Base-by-base conservation (phyloP, 1,140 invertebrate genomes). In the Ceratoteleas bidentatus region DNA sequence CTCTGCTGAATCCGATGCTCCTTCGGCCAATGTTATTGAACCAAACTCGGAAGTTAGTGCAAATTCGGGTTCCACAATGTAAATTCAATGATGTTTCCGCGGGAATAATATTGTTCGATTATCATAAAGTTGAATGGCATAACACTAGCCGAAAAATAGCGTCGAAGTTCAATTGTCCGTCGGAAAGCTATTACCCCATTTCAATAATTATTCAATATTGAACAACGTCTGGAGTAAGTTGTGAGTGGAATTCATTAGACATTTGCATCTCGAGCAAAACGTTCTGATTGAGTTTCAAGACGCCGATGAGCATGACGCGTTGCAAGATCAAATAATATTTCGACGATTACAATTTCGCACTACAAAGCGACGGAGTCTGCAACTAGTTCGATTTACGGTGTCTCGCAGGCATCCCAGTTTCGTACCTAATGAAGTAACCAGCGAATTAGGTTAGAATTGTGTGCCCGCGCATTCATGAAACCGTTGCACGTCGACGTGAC, bases 391-490 rank as follows among this genome's bases (percentile, higher is more conserved):
- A 75, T 69, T 9, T 54, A 13, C 50, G 38, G 43, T 57, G 10
- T 62, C 57, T 69, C 11, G 2, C 10, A 66, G n/a, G 54, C 47
- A 60, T 52, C 47, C 11, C 36, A 61, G 15, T 53, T 34, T 81
- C 14, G 38, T 38, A 62, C 11, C 50, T 68, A 80, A 75, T 65
- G 61, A 70, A 75, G 52, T 75, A 81, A 66, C 61, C 32, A 13
- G 33, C 11, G 40, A 81, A 75, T 70, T 81, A 65, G 54, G 64
- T 81, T 81, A 45, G 56, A 49, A 70, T 79, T 79, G 68, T 72
- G 32, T 56, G 47, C 36, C 38, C 7, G 47, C 11, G 16, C 57
- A 62, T 69, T 77, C 57, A 57, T 50, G 74, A 77, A 69, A 52
- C 49, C n/a, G 11, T 68, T n/a, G 50, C 38, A 34, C 15, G 14